Evolutionary conservation across 2,797 vertebrate species (phyloP).

Genomic region (Ctenosaura bakeri): DNA sequence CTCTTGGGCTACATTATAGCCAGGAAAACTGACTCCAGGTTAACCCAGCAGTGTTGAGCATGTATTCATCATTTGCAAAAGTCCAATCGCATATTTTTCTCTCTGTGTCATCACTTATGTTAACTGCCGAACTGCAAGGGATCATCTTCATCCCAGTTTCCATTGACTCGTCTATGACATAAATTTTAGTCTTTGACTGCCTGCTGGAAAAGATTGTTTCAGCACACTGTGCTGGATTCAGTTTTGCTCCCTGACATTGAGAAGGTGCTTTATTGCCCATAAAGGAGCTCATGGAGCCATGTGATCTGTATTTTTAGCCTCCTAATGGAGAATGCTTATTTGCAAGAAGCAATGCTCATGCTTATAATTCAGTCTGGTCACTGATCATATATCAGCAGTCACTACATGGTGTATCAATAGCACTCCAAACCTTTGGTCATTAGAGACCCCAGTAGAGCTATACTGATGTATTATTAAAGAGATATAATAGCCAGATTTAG

Average conservation of each 20-base stretch:
- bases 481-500: background rate
- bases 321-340: background rate
- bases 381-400: background rate
- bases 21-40: constrained; percentile 58
- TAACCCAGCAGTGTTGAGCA: constrained; percentile 37
- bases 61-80: constrained; percentile 39
- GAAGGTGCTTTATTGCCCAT: constrained; percentile 11
- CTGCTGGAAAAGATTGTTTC: constrained; percentile 17
- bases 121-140: constrained; percentile 22
- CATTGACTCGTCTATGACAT: constrained; percentile 7
- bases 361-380: background rate
- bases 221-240: constrained; percentile 11
- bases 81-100: constrained; percentile 55
- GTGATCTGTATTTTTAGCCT: background rate
- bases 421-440: background rate
- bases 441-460: no score
- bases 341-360: background rate
- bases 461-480: no score
- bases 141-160: constrained; percentile 42
- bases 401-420: background rate
- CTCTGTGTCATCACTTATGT: background rate
- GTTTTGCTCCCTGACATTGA: background rate
- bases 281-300: background rate
- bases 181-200: constrained; percentile 36
- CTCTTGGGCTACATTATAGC: constrained; percentile 38